Base-by-base conservation (phyloP, 92 coral and sea anemone genomes). In the Virgularia gustaviana region DNA sequence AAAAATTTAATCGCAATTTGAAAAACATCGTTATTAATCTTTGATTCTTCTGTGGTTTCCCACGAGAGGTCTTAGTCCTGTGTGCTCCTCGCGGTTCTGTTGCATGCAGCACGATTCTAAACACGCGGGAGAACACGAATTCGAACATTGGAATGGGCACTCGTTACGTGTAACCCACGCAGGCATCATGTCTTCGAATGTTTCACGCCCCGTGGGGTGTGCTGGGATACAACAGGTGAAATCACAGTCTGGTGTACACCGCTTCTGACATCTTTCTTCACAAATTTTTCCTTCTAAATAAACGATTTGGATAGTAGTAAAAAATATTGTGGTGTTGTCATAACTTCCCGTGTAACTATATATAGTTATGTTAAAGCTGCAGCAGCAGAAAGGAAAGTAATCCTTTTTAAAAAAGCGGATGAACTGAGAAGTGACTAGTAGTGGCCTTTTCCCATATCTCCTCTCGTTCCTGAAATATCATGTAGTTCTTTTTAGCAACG, bases 171-270 rank as follows among this genome's bases (percentile, higher is more conserved):
- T 27, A 5, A 68, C 42, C 60, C 61, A 68, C 15, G 62, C 30
- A 33, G 31, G 22, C 43, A 61, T 68, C 25, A 27, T 68, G 6
- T n/a, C 28, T 1, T 32, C 45, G 4, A 0, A 16, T 10, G 72
- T 41, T 22, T 68, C 61, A 2, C 22, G 9, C 8, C 61, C 45
- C 11, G 75, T 1, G n/a, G 75, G 61, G 42, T 68, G 75, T 0
- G 75, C 61, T 20, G 75, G 61, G 60, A 68, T 49, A 31, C 60
- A 68, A 23, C 60, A 68, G 5, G 57, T 42, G 52, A 68, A 68
- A 33, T 68, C 75, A 49, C 75, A 68, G 20, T 49, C 45, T 49
- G 75, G 61, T 4, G 75, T 30, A 18, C 61, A 49, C 34, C 35
- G 18, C 16, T 18, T 36, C 35, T 68, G 75, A 16, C 61, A 68